Evolutionary conservation across 2,113 vertebrate species (phyloP).

Genomic region (Scopus umbretta): DNA sequence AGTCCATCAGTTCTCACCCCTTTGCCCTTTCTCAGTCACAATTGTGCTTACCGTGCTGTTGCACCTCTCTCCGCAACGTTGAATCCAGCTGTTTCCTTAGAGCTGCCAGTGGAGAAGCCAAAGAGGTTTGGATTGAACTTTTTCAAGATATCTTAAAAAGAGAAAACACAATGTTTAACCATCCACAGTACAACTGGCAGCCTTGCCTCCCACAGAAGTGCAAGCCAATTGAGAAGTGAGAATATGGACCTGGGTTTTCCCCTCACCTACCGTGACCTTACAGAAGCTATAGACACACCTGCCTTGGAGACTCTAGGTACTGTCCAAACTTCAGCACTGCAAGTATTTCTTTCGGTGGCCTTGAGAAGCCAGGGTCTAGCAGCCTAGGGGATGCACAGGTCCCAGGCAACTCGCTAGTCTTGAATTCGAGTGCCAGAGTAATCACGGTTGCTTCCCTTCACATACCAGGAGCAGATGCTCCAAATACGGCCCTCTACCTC

Average conservation of each 20-base stretch:
- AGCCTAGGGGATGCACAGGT: background rate
- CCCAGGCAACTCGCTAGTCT: background rate
- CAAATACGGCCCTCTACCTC: background rate
- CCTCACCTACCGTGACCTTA: background rate
- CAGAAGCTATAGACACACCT: background rate
- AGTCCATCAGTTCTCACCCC: background rate
- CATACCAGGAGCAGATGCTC: background rate
- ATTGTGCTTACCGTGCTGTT: conserved; percentile 75
- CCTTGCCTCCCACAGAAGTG: accelerated
- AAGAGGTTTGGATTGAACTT: conserved; percentile 84
- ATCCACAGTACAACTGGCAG: background rate
- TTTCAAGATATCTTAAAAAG: conserved; percentile 85
- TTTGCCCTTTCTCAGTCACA: accelerated
- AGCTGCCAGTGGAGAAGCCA: conserved; percentile 79
- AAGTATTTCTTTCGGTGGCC: background rate
- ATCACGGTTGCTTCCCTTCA: background rate
- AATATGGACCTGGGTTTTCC: background rate
- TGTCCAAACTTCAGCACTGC: background rate
- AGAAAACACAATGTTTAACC: background rate
- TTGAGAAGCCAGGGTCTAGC: background rate
- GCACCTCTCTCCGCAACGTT: conserved; percentile 81
- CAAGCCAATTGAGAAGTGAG: background rate
- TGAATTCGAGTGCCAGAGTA: background rate
- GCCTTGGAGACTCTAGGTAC: background rate
- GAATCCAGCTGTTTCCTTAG: conserved; percentile 70